phyloP scores from a whole-genome alignment of 2,797 vertebrate species.

The Sebastes ruberrimus region DNA sequence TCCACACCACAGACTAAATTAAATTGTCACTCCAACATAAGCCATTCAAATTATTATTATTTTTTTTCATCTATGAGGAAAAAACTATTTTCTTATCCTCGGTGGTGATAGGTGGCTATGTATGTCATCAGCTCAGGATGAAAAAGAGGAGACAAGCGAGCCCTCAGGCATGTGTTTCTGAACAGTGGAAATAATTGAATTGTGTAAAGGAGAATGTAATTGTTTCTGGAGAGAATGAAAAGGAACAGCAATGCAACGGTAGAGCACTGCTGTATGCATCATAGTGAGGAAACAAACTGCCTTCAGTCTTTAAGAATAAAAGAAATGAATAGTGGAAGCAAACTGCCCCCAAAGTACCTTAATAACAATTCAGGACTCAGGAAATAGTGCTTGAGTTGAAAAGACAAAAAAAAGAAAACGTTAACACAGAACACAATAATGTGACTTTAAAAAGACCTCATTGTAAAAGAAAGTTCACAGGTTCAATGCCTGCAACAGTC shows the following conservation, averaged over 20 bases:
- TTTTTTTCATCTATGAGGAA: conserved; percentile 54
- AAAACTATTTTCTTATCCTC: conserved; percentile 41
- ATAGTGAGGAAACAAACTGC: conserved; percentile 35
- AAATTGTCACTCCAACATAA: conserved; percentile 76
- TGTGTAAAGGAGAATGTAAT: conserved; percentile 74
- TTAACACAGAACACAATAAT: background rate
- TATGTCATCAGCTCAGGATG: conserved; percentile 69
- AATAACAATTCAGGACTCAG: conserved; percentile 11
- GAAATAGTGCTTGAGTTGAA: background rate
- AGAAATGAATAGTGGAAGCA: conserved; percentile 11
- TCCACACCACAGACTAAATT: conserved; percentile 63
- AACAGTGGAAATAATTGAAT: conserved; percentile 74
- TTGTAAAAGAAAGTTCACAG: background rate
- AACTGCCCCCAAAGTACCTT: conserved; percentile 12
- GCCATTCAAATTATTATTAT: conserved; percentile 58
- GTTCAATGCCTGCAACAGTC: background rate
- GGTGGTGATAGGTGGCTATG: conserved; percentile 50
- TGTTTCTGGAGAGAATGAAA: conserved; percentile 62
- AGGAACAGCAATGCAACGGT: background rate
- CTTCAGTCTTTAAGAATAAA: conserved; percentile 7
- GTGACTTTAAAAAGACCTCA: background rate
- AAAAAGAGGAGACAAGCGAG: conserved; percentile 55
- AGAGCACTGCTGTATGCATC: conserved; percentile 11
- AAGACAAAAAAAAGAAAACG: background rate
- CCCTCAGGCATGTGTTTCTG: conserved; percentile 63